Percentiles rank a stretch among this genome's conserved stretches.
These are phyloP conservation scores for Linurgus olivaceus DNA, from an alignment of 2,797 vertebrate species.

Conservation along the genomic window DNA sequence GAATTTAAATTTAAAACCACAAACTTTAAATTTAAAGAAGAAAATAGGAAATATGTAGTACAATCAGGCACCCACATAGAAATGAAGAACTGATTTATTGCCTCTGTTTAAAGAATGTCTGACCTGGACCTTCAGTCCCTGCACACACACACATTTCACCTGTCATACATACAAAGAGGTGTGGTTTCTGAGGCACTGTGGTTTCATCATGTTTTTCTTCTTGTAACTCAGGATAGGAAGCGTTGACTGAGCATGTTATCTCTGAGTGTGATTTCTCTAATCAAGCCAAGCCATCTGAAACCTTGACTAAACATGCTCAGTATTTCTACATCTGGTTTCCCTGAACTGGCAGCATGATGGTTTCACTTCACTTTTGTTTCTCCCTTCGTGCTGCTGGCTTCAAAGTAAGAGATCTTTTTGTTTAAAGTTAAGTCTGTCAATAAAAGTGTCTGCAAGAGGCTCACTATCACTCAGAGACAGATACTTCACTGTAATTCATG, in stretches of 20 bases:
- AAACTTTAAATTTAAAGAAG: background rate
- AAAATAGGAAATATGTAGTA: background rate
- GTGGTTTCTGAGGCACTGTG: background rate
- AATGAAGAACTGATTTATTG: background rate
- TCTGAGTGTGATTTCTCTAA: background rate
- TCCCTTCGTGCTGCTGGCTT: background rate
- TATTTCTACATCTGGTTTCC: background rate
- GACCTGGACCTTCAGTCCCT: background rate
- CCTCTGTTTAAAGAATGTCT: background rate
- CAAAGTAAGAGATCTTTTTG: background rate
- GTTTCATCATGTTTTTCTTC: background rate
- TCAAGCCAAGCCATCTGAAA: background rate
- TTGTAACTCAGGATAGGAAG: background rate
- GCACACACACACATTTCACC: background rate
- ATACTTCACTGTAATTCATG: background rate
- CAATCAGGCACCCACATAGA: accelerated
- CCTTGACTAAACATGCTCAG: background rate
- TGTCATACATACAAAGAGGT: background rate
- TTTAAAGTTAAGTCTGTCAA: background rate
- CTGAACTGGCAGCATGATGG: background rate
- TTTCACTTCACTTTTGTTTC: background rate
- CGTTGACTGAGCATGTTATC: background rate
- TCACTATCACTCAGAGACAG: background rate
- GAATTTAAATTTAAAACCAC: background rate
- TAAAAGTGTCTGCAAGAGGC: background rate